Percentiles rank a stretch among this genome's conserved stretches.
Conservation (phyloP, 2,888 invertebrate genomes). For the Pollenia griseotomentosa region DNA sequence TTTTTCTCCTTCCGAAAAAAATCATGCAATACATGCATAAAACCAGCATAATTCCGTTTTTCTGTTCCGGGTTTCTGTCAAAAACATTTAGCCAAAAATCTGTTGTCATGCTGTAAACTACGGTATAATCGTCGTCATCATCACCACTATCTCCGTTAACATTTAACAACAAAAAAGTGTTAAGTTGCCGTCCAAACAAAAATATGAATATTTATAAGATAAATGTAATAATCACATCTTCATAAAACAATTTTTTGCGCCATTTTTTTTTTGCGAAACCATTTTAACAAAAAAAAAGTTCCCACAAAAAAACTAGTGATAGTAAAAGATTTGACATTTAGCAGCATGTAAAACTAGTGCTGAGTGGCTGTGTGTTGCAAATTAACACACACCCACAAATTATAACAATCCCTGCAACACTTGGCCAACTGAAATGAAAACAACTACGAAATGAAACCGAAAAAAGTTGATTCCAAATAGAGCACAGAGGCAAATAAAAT, state of each 20-base stretch:
- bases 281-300: constrained; percentile 33
- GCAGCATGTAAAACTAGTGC: constrained; percentile 60
- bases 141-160: constrained; percentile 6
- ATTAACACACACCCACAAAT: constrained; percentile 38
- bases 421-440: constrained; percentile 35
- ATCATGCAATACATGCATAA: constrained; percentile 2
- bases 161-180: constrained; percentile 44
- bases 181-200: constrained; percentile 56
- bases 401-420: constrained; percentile 25
- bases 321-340: constrained; percentile 66
- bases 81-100: constrained; percentile 37
- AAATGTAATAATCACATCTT: constrained; percentile 71
- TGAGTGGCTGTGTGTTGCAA: constrained; percentile 30
- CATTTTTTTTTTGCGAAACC: constrained; percentile 27
- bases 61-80: constrained; percentile 35
- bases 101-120: constrained; percentile 21
- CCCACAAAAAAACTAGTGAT: constrained; percentile 27
- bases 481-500: constrained; percentile 65
- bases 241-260: constrained; percentile 44
- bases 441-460: constrained; percentile 16
- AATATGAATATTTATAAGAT: constrained; percentile 74
- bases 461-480: constrained; percentile 43
- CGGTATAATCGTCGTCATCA: constrained; percentile 24
- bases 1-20: neutral
- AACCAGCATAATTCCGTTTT: constrained; percentile 1